Evolutionary conservation across 2,113 vertebrate species (phyloP).

Genomic region (Martes martes): DNA sequence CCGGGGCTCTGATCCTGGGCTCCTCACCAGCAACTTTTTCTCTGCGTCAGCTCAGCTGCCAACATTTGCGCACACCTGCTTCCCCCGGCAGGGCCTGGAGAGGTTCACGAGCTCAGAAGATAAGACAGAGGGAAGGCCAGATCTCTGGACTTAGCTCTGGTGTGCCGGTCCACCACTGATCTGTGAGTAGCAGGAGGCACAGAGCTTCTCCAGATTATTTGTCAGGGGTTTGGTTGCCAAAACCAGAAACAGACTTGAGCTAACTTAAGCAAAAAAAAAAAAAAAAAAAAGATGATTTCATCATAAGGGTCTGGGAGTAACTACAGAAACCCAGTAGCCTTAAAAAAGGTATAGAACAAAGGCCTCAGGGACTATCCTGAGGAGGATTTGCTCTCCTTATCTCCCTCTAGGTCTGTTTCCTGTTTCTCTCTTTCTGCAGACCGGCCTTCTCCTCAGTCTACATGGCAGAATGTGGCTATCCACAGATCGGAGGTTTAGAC

Average conservation of each 20-base stretch:
- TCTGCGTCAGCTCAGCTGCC: slow-evolving; percentile 11
- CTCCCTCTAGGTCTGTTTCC: not conserved
- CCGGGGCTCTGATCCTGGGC: not conserved
- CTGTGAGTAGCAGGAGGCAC: not conserved
- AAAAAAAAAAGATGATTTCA: not conserved
- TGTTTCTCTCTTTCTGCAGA: not conserved
- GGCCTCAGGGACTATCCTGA: not conserved
- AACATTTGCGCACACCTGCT: not conserved
- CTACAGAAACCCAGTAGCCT: not conserved
- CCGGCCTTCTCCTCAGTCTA: not conserved
- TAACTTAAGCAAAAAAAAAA: not conserved
- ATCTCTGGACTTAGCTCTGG: not conserved
- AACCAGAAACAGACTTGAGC: not conserved
- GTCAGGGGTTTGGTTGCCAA: not conserved
- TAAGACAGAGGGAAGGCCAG: not conserved
- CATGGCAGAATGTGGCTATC: not conserved
- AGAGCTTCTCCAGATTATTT: not conserved
- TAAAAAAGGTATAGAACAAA: not conserved
- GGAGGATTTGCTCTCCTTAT: not conserved
- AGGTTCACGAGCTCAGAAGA: not conserved
- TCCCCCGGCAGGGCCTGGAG: not conserved
- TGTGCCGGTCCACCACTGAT: not conserved
- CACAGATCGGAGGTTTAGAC: not conserved
- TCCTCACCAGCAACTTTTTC: slow-evolving; percentile 26
- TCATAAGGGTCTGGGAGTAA: not conserved